Conservation (phyloP, 2,888 invertebrate genomes). For the Atethmia centrago region DNA sequence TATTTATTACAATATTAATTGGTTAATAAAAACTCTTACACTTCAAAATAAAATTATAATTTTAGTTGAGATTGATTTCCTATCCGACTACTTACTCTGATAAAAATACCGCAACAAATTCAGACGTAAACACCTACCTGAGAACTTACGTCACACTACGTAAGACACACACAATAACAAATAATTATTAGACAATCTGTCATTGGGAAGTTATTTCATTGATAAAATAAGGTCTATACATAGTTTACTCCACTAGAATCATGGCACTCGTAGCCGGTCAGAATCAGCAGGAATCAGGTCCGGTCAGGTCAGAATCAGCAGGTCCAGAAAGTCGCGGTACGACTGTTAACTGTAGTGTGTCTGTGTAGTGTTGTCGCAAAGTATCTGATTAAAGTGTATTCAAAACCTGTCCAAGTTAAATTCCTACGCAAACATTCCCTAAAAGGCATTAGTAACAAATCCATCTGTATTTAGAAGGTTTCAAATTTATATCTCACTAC, state of each 20-base stretch:
- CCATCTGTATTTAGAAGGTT: not conserved
- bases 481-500: not conserved
- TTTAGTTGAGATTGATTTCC: not conserved
- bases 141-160: not conserved
- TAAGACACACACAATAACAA: conserved; percentile 17
- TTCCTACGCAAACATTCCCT: not conserved
- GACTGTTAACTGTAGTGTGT: too few species aligned
- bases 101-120: not conserved
- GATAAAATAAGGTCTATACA: not conserved
- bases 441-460: not conserved
- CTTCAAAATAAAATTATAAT: not conserved
- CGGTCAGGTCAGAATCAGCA: too few species aligned
- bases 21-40: not conserved
- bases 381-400: not conserved
- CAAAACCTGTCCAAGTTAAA: too few species aligned
- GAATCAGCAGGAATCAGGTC: too few species aligned
- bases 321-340: too few species aligned
- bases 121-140: not conserved
- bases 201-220: not conserved
- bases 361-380: too few species aligned
- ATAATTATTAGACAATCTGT: not conserved
- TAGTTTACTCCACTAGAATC: not conserved
- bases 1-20: not conserved
- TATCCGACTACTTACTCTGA: not conserved
- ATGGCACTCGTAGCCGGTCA: not conserved